Conservation (phyloP, 1,140 invertebrate species). For the Saxidomus purpurata region DNA sequence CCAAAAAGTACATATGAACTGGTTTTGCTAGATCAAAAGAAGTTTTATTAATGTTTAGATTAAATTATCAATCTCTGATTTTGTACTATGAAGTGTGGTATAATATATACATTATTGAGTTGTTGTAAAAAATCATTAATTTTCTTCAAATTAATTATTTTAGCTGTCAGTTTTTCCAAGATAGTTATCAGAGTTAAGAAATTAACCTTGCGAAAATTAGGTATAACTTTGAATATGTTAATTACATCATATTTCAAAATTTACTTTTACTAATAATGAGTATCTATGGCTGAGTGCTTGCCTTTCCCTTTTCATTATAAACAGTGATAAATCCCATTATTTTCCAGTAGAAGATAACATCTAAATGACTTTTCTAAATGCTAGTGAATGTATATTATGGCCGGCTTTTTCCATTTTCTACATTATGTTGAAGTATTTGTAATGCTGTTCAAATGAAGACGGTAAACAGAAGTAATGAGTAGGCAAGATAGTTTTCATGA, state of each 20-base stretch:
- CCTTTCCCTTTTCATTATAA: neutral
- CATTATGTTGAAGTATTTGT: neutral
- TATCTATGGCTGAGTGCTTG: neutral
- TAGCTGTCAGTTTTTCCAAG: too few relatives aligned
- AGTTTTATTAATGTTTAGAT: too few relatives aligned
- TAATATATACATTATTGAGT: too few relatives aligned
- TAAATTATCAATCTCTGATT: too few relatives aligned
- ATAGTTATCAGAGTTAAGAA: too few relatives aligned
- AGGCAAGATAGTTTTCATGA: slow-evolving; percentile 2
- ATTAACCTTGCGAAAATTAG: too few relatives aligned
- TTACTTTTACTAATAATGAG: neutral
- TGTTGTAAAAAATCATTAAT: too few relatives aligned
- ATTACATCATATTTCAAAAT: neutral
- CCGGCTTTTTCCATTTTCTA: neutral
- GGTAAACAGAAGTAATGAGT: neutral
- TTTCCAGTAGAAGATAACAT: neutral
- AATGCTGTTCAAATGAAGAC: neutral
- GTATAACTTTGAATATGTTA: neutral
- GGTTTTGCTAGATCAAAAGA: too few relatives aligned
- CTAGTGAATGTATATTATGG: neutral
- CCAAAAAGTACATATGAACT: too few relatives aligned
- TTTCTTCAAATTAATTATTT: too few relatives aligned
- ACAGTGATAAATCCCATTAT: neutral
- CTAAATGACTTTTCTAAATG: neutral
- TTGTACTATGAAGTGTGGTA: too few relatives aligned